Percentiles rank a stretch among this genome's conserved stretches.
phyloP scores from a whole-genome alignment of 2,113 vertebrate genomes.

The Sula dactylatra region DNA sequence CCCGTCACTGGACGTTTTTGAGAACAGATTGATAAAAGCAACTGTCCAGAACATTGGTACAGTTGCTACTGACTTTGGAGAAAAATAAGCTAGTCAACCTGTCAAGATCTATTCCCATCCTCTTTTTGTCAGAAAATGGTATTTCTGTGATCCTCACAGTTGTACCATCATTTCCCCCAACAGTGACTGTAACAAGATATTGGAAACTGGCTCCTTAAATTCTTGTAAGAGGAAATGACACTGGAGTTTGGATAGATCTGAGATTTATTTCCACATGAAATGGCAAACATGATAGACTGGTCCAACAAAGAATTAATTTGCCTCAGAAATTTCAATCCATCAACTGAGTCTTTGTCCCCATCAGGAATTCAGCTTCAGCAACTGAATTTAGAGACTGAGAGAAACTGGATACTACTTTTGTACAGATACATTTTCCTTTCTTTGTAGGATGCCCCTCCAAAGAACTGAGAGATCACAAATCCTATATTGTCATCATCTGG shows the following conservation, averaged over 20 bases:
- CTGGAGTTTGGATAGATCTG: not conserved
- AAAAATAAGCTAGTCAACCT: not conserved
- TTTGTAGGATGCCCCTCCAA: not conserved
- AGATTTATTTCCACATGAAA: not conserved
- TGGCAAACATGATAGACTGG: not conserved
- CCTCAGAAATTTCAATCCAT: not conserved
- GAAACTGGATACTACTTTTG: not conserved
- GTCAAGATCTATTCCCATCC: not conserved
- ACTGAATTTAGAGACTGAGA: not conserved
- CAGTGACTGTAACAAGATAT: not conserved
- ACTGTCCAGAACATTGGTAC: not conserved
- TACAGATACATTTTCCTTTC: not conserved
- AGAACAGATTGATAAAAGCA: not conserved
- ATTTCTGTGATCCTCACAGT: not conserved
- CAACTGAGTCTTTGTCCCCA: not conserved
- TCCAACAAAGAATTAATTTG: not conserved
- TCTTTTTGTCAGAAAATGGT: not conserved
- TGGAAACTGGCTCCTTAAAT: not conserved
- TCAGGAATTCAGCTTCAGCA: not conserved
- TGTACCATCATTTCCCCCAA: not conserved
- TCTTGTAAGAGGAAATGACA: not conserved
- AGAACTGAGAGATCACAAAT: not conserved
- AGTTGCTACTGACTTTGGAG: not conserved
- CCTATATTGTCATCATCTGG: not conserved
- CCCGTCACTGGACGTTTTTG: not conserved